A percentile compares a stretch with the other conserved stretches of the same genome.
Evolutionary conservation across 2,797 vertebrate genomes (phyloP).

Genomic region (Tarsius wallacei): DNA sequence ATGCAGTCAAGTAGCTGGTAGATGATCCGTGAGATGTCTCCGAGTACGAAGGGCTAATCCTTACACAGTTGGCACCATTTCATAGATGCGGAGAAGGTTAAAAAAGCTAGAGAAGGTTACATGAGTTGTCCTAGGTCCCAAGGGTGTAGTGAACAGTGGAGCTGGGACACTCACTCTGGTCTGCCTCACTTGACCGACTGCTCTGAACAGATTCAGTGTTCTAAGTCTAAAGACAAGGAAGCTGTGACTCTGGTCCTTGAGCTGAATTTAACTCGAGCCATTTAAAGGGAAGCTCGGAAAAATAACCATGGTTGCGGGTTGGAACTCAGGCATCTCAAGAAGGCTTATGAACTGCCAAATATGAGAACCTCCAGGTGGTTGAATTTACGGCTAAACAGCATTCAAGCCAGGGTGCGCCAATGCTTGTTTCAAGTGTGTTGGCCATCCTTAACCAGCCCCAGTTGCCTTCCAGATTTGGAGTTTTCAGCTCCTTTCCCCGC

Average conservation of each 20-base stretch:
- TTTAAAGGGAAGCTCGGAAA: slow-evolving; percentile 55
- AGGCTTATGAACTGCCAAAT: background rate
- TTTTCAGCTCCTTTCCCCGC: slow-evolving; percentile 91
- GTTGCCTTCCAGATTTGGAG: slow-evolving; percentile 94
- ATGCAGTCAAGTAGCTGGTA: too few species aligned
- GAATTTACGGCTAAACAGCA: background rate
- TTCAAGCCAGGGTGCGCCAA: background rate
- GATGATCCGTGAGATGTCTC: too few species aligned
- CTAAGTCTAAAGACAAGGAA: slow-evolving; percentile 11
- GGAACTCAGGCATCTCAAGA: background rate
- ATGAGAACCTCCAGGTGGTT: background rate
- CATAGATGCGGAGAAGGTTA: background rate
- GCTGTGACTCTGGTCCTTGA: slow-evolving; percentile 14
- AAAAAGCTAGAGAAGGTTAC: background rate
- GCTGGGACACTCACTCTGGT: background rate
- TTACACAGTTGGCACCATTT: background rate
- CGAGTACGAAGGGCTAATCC: too few species aligned
- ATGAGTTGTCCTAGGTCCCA: background rate
- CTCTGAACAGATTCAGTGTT: background rate
- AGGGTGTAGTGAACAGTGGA: background rate
- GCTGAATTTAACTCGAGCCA: slow-evolving; percentile 23
- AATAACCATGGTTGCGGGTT: background rate
- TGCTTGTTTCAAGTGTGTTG: background rate
- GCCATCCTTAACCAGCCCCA: background rate
- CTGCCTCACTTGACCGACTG: background rate